These are phyloP conservation scores for Kryphioiulus occultus DNA, from an alignment of 2,888 invertebrate genomes.

Conservation along the genomic window DNA sequence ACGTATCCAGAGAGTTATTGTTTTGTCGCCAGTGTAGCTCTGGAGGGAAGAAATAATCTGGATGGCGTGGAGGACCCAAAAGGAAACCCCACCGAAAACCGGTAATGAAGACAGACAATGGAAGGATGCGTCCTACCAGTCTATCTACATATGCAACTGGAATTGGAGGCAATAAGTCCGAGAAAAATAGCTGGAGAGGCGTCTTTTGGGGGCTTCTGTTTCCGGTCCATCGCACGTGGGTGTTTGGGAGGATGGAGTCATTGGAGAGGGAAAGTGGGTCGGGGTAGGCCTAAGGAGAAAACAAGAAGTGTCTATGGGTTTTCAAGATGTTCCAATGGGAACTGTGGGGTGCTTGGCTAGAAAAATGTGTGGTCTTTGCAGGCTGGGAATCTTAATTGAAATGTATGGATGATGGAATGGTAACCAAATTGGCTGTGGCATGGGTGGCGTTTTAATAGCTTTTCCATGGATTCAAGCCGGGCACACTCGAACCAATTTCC, in stretches of 20 bases:
- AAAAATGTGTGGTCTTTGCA: no score
- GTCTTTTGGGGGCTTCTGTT: not conserved
- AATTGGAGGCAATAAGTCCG: not conserved
- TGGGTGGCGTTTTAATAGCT: no score
- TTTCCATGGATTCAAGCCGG: no score
- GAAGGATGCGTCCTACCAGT: not conserved
- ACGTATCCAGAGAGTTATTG: slow-evolving; percentile 9
- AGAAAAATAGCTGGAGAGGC: not conserved
- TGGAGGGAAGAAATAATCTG: not conserved
- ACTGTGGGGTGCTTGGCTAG: no score
- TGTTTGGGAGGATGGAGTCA: not conserved
- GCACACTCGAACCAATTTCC: no score
- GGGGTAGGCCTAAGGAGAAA: no score
- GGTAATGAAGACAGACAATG: slow-evolving; percentile 8
- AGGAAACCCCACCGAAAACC: not conserved
- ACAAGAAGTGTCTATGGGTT: no score
- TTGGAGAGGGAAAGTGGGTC: not conserved
- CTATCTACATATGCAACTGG: not conserved
- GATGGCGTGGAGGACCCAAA: not conserved
- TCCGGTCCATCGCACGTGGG: not conserved
- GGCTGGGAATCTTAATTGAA: no score
- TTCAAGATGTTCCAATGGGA: no score
- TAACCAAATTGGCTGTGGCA: no score
- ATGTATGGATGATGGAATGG: no score
- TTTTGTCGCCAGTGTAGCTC: slow-evolving; percentile 9